Evolutionary conservation across 2,888 invertebrate species (phyloP), one percentile per base, ranked within the genome.

Genomic region (Gymnoscelis rufifasciata): DNA sequence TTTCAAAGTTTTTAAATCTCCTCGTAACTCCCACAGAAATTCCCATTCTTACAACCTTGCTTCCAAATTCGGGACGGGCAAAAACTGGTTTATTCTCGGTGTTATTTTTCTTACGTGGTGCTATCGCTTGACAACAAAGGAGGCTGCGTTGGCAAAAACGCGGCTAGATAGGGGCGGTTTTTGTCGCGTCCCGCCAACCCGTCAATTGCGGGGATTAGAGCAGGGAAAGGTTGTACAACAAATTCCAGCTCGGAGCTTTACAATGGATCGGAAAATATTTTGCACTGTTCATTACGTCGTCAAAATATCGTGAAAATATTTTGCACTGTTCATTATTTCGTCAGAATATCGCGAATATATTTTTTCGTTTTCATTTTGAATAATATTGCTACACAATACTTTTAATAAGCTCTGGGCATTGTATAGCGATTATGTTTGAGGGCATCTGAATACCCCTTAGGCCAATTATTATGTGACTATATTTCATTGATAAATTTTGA

Each of bases 91-190:
- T 49, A 42, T 44, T 49, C 33, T 49, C 38, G 30, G 40, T 51
- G 56, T 56, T 63, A 66, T 68, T 65, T 68, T 68, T 67, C 64
- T 66, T 62, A 57, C 48, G 61, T 47, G 58, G 56, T 59, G 57
- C 58, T 60, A 68, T 59, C 56, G 57, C 47, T 54, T 57, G 54
- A 56, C 37, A 53, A 63, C 66, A 67, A 67, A 57, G 50, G 61
- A 56, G 48, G 58, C 61, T 64, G 65, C 55, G 57, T 54, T 60
- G 43, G 53, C 67, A 68, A 67, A 69, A 69, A 69, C 68, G 59
- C 33, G 37, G 43, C 48, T 23, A 43, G 46, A 43, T 42, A 42
- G 45, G 50, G 50, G 50, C 35, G 35, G 50, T 50, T 50, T 50
- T 50, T 50, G 50, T 49, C 49, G 49, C 48, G 28, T 39, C 41